Conservation (phyloP, 2,113 vertebrate genomes). For the Lota lota region DNA sequence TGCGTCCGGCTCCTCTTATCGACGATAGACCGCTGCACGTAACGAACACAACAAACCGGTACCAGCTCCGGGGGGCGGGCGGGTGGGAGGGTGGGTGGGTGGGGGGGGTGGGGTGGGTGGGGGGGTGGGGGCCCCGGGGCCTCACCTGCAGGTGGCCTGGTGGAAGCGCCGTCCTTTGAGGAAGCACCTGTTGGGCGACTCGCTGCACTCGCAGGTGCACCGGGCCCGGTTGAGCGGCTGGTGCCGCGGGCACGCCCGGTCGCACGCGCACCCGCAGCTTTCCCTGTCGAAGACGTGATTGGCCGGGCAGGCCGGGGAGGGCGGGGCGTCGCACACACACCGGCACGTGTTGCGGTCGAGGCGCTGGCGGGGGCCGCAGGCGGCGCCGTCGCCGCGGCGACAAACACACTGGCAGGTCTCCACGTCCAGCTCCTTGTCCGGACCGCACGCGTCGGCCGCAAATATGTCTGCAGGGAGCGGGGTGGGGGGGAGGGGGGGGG, state of each 20-base stretch:
- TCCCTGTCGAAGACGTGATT: constrained; percentile 83
- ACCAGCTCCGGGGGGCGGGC: too few species aligned
- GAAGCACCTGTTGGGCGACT: constrained; percentile 90
- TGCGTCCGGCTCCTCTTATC: too few species aligned
- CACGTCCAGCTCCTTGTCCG: constrained; percentile 87
- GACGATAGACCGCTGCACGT: too few species aligned
- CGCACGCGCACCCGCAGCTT: constrained; percentile 86
- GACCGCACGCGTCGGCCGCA: constrained; percentile 81
- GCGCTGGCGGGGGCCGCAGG: constrained; percentile 82
- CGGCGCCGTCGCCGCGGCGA: constrained; percentile 62
- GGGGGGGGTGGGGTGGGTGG: too few species aligned
- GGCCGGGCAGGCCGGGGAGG: constrained; percentile 73
- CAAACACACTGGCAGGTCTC: constrained; percentile 92
- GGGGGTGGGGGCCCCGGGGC: too few species aligned
- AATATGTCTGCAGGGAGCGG: constrained; percentile 59
- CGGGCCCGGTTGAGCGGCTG: constrained; percentile 88
- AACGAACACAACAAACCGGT: too few species aligned
- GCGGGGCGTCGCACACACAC: constrained; percentile 80
- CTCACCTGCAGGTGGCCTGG: constrained; percentile 89
- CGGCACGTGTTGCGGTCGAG: constrained; percentile 84
- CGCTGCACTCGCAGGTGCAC: constrained; percentile 89
- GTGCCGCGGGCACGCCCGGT: constrained; percentile 82
- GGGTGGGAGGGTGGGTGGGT: too few species aligned
- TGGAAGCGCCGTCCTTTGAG: constrained; percentile 89
- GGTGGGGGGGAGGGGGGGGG: too few species aligned